phyloP scores from a whole-genome alignment of 2,113 vertebrate genomes.

The Thoracochromis brauschi region DNA sequence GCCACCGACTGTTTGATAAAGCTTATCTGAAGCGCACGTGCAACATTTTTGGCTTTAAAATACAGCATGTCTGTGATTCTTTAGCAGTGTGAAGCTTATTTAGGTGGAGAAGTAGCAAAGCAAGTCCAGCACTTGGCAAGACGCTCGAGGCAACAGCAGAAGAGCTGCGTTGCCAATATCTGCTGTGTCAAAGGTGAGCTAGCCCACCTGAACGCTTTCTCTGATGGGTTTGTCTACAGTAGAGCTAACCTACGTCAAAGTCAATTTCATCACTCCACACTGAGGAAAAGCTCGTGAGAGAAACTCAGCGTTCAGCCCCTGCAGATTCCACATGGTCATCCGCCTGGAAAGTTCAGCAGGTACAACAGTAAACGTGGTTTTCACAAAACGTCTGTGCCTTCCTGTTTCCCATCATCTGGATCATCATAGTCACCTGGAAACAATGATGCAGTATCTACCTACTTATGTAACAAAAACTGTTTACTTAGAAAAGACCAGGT shows the following conservation, averaged over 20 bases:
- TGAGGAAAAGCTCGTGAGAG: background rate
- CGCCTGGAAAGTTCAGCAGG: background rate
- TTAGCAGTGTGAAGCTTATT: background rate
- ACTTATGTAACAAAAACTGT: background rate
- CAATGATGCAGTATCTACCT: background rate
- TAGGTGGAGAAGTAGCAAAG: background rate
- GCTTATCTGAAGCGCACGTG: accelerated
- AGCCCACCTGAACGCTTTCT: background rate
- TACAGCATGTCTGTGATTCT: background rate
- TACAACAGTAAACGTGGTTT: background rate
- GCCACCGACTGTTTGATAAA: background rate
- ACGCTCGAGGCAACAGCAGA: background rate
- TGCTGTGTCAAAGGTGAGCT: background rate
- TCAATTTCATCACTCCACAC: background rate
- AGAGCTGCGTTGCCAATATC: background rate
- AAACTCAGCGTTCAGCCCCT: background rate
- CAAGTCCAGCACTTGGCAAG: too few relatives aligned
- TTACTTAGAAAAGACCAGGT: background rate
- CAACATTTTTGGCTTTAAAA: background rate
- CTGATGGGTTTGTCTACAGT: background rate
- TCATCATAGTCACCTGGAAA: background rate
- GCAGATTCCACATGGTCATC: background rate
- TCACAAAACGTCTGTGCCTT: background rate
- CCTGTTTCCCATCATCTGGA: background rate
- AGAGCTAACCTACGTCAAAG: background rate